Evolutionary conservation across 2,888 invertebrate genomes (phyloP).

Genomic region (Hypsopygia costalis): DNA sequence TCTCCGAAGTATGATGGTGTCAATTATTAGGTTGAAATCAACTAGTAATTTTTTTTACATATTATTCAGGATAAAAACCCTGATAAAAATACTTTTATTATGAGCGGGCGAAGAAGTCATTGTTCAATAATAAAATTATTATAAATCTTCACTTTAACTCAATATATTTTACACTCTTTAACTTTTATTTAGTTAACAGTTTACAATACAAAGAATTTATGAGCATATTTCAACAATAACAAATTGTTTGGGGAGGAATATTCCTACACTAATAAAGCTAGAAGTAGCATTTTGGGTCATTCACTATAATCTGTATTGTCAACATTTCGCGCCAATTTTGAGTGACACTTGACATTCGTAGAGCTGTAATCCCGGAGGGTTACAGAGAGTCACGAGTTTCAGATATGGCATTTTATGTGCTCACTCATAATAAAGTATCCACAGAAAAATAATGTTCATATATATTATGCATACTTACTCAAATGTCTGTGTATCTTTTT

Average conservation of each 20-base stretch:
- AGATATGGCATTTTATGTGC: constrained; percentile 38
- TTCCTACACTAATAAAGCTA: constrained; percentile 15
- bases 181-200: neutral
- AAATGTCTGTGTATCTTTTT: no score
- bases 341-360: constrained; percentile 76
- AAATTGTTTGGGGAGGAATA: constrained; percentile 5
- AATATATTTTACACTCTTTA: no score
- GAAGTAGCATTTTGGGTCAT: constrained; percentile 17
- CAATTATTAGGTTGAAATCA: no score
- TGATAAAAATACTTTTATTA: no score
- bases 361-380: constrained; percentile 44
- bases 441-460: no score
- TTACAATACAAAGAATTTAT: neutral
- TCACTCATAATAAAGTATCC: neutral
- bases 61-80: no score
- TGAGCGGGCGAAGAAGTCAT: no score
- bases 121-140: no score
- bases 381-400: constrained; percentile 14
- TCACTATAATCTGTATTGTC: constrained; percentile 55
- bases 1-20: no score
- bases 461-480: no score
- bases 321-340: constrained; percentile 55
- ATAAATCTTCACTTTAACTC: no score
- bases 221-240: neutral
- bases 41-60: no score